phyloP scores from a whole-genome alignment of 2,888 invertebrate genomes.

The Teleogryllus oceanicus region DNA sequence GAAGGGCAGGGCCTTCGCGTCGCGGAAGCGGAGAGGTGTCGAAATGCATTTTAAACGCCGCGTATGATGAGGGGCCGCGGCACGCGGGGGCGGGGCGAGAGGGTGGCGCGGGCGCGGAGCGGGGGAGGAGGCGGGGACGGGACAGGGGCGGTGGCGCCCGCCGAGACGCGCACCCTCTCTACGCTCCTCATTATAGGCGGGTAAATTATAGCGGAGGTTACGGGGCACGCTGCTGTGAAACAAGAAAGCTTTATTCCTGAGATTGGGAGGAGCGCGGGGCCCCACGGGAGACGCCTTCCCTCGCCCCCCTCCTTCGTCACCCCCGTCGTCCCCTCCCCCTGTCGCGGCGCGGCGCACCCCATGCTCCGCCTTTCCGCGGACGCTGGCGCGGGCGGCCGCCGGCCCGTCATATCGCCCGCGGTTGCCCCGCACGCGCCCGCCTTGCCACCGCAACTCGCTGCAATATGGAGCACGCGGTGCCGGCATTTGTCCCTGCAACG shows the following conservation, averaged over 20 bases:
- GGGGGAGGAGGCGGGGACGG: not conserved
- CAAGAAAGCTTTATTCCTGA: constrained; percentile 33
- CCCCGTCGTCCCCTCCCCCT: too few relatives aligned
- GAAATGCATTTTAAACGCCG: constrained; percentile 33
- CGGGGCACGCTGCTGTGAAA: constrained; percentile 32
- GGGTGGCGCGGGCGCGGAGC: not conserved
- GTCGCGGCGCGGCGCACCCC: too few relatives aligned
- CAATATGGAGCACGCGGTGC: too few relatives aligned
- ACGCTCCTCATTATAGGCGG: constrained; percentile 32
- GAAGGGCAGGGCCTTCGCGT: constrained; percentile 18
- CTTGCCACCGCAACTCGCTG: too few relatives aligned
- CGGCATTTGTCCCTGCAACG: too few relatives aligned
- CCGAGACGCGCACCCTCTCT: not conserved
- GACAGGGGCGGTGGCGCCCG: not conserved
- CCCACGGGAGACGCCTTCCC: constrained; percentile 21
- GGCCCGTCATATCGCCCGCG: too few relatives aligned
- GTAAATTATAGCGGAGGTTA: constrained; percentile 31
- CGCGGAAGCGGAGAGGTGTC: constrained; percentile 23
- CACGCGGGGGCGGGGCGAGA: not conserved
- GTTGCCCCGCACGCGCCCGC: too few relatives aligned
- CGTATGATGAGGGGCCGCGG: constrained; percentile 23
- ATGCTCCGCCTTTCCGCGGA: too few relatives aligned
- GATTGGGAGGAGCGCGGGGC: constrained; percentile 30
- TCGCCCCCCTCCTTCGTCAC: not conserved
- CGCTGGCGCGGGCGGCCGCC: too few relatives aligned